Evolutionary conservation across 1,140 invertebrate genomes (phyloP).

Genomic region (Halesus radiatus): DNA sequence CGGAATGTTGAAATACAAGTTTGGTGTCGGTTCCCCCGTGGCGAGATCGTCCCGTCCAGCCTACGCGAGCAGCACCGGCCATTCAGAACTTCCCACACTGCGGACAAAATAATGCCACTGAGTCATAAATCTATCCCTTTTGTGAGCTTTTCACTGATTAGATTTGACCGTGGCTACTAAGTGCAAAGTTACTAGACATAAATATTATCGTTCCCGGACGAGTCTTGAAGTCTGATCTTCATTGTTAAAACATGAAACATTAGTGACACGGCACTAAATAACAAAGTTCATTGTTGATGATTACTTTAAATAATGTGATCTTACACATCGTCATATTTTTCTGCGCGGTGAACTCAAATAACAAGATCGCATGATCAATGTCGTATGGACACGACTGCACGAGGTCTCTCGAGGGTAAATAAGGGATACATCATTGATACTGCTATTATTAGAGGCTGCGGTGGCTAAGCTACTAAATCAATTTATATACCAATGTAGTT

Average conservation of each 20-base stretch:
- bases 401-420: not conserved
- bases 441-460: not conserved
- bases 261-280: constrained; percentile 30
- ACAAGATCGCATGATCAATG: not conserved
- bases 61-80: constrained; percentile 1
- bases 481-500: no score
- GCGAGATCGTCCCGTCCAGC: constrained; percentile 11
- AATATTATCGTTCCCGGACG: not conserved
- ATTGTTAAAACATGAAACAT: constrained; percentile 28
- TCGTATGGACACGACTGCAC: not conserved
- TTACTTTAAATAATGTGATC: not conserved
- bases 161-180: not conserved
- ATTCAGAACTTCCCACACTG: not conserved
- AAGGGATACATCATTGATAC: constrained; percentile 6
- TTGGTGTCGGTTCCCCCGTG: constrained; percentile 44
- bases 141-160: not conserved
- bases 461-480: no score
- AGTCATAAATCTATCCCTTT: constrained; percentile 6
- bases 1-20: constrained; percentile 58
- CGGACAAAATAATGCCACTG: not conserved
- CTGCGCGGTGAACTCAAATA: constrained; percentile 15
- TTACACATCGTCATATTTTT: constrained; percentile 2
- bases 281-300: constrained; percentile 20
- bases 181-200: not conserved
- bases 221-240: constrained; percentile 30